Conservation (phyloP, 2,797 vertebrate species). For the Dendrocincla tyrannina region DNA sequence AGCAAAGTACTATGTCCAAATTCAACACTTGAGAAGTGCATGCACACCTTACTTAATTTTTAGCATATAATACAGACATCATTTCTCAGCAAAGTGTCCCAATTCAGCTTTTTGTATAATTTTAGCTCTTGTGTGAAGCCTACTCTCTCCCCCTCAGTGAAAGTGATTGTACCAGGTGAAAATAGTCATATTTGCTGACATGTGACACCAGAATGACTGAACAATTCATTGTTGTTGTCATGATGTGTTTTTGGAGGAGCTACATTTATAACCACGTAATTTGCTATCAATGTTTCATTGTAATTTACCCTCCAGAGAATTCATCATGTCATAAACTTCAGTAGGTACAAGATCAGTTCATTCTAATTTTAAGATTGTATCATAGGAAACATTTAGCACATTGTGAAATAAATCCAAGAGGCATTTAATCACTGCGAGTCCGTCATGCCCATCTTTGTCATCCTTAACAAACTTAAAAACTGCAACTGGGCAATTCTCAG, state of each 20-base stretch:
- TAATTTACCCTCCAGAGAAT: constrained; percentile 55
- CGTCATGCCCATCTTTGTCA: constrained; percentile 51
- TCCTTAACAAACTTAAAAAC: constrained; percentile 52
- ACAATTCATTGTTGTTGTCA: not conserved
- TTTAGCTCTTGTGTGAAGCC: not conserved
- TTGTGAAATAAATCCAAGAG: constrained; percentile 62
- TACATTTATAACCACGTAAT: constrained; percentile 30
- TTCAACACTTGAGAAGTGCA: not conserved
- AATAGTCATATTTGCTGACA: not conserved
- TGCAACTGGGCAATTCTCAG: constrained; percentile 63
- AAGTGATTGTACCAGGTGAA: not conserved
- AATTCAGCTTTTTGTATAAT: not conserved
- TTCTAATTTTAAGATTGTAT: constrained; percentile 61
- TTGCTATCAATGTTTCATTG: constrained; percentile 43
- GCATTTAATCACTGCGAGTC: constrained; percentile 48
- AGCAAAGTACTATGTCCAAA: not conserved
- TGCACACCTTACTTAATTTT: not conserved
- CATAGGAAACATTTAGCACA: constrained; percentile 7
- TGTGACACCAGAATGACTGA: not conserved
- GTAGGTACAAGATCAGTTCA: constrained; percentile 48
- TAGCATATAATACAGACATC: not conserved
- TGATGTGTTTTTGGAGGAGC: constrained; percentile 35
- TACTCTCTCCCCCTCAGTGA: not conserved
- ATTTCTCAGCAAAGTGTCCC: not conserved
- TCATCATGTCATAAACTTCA: constrained; percentile 50